Evolutionary conservation across 1,140 invertebrate genomes (phyloP), one percentile per base, ranked within the genome.

Genomic region (Cydia pomonella): DNA sequence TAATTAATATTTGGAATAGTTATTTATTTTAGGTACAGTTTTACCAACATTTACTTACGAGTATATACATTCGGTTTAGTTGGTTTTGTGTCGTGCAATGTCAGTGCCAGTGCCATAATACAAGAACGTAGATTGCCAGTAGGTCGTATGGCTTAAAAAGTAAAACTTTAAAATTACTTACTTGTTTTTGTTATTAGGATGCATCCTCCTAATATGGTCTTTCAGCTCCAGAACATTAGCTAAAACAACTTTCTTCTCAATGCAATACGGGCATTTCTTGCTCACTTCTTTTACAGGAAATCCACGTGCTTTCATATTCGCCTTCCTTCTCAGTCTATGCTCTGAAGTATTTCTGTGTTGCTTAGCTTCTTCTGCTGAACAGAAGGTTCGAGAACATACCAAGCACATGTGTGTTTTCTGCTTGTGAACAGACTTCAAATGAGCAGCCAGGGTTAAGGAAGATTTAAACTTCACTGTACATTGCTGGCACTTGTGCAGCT

Each of bases 361-460:
- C 33, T 95, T 94, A 0, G 95, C 95, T 83, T 96, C 95, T 12
- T 88, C 81, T 0, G 94, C 86, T 0, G 94, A 94, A 1, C 92
- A 84, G 79, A 97, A 97, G 12, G 94, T 94, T 76, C 95, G 77
- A 1, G 93, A 93, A 80, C 96, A 97, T 10, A 95, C 93, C 0
- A 95, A 94, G 82, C 96, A 97, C 76, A 95, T 95, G 80, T 95
- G 96, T 44, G 92, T 88, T 21, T 93, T 93, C n/a, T 94, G 84
- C 6, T 94, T 92, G 77, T 95, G 94, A 23, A 91, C 91, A 3
- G 88, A 90, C 74, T 93, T 94, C 63, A 94, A 91, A 83, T 97
- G 96, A 4, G 95, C 93, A 73, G 96, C 96, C 41, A 97, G 86
- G 1, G 95, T 94, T 9, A 96, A 82, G 0, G 94, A 93, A 0